Percentiles rank a stretch among this genome's conserved stretches.
Evolutionary conservation across 1,140 invertebrate genomes (phyloP).

Genomic region (Megalopta genalis): DNA sequence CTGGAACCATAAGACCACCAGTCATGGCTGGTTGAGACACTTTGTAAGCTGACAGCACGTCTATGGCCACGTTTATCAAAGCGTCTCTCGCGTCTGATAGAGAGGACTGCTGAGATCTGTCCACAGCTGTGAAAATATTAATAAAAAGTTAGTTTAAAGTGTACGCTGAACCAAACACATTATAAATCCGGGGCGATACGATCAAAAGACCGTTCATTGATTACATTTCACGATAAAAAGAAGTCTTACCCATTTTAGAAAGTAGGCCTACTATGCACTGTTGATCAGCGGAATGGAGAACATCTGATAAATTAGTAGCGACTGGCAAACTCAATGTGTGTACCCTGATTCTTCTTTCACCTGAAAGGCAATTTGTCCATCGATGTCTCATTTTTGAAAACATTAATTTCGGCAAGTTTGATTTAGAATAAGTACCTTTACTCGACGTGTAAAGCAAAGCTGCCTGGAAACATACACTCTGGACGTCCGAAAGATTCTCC

Average conservation of each 20-base stretch:
- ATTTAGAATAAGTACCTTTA: constrained; percentile 85
- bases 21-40: constrained; percentile 84
- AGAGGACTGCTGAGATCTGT: constrained; percentile 91
- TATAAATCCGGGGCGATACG: no score
- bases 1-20: constrained; percentile 87
- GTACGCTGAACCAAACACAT: no score
- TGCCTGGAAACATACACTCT: constrained; percentile 97
- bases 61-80: constrained; percentile 96
- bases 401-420: no score
- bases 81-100: constrained; percentile 97
- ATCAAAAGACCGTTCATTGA: neutral
- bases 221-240: neutral
- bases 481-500: constrained; percentile 92
- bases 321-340: constrained; percentile 98
- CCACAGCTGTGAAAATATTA: constrained; percentile 87
- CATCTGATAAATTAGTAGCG: constrained; percentile 89
- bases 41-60: constrained; percentile 92
- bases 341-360: constrained; percentile 97
- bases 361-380: constrained; percentile 74
- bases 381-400: no score
- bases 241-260: constrained; percentile 93
- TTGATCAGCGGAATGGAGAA: constrained; percentile 96
- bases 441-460: constrained; percentile 98
- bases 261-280: constrained; percentile 95
- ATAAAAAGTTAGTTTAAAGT: constrained; percentile 3